Base-by-base conservation (phyloP, 2,888 invertebrate species). In the Melanargia galathea region DNA sequence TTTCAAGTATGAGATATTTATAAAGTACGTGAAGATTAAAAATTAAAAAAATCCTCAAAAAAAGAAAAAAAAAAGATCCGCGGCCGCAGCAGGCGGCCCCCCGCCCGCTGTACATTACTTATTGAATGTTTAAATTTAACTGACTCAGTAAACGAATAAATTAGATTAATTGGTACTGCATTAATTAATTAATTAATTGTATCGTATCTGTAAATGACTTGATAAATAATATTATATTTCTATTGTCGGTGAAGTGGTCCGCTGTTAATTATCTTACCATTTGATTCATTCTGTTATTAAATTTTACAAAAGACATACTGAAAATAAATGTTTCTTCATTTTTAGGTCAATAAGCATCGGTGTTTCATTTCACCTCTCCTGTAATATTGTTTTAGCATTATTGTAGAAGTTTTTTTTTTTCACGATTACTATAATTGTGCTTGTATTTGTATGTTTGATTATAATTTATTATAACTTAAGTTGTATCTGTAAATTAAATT, bases 311-410 rank as follows among this genome's bases (percentile, higher is more conserved):
- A 93, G 93, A 93, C 93, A 93, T 92, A 91, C 92, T 86, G 92
- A 91, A 93, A 94, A 93, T 93, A 93, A 94, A 94, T 93, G 93
- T 94, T 93, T 93, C 93, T 93, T 93, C 93, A 93, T 93, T 93
- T 93, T 93, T 93, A 93, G 93, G 93, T 93, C 93, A 93, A 93
- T 92, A 93, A 92, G 89, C 81, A 90, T 87, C 82, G 73, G 89
- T 91, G 89, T 92, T 92, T 92, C 80, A 92, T 91, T 92, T 90
- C 66, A 72, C 71, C 49, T 52, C 60, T 54, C 54, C 56, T 60
- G 45, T 57, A 6, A 24, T 24, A 7, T 30, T 26, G 13, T n/a
- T 5, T 6, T 26, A 26, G 30, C 30, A 13, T 57, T 18, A 20
- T 30, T 18, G 56, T 45, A 45, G 20, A 11, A 18, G n/a, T n/a